phyloP scores from a whole-genome alignment of 2,888 invertebrate species.

The Agriopis marginaria region DNA sequence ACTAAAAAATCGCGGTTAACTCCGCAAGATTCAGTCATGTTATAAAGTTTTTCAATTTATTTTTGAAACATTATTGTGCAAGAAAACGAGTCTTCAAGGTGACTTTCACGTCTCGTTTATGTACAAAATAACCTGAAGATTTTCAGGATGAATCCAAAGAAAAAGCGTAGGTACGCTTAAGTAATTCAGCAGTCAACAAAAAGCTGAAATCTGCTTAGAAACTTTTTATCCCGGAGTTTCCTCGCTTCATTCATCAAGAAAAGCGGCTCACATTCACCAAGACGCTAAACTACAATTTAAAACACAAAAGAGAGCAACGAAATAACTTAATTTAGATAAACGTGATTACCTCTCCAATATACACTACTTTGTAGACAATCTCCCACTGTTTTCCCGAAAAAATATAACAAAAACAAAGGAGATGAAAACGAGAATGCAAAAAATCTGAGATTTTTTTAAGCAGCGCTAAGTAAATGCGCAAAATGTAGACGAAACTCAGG shows the following conservation, averaged over 20 bases:
- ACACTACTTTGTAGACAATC: conserved; percentile 33
- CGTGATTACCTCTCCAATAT: conserved; percentile 33
- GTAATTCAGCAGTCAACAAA: conserved; percentile 9
- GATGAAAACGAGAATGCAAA: conserved; percentile 52
- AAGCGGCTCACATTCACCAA: conserved; percentile 16
- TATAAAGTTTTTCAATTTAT: no score
- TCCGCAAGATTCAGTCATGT: no score
- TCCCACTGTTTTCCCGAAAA: conserved; percentile 16
- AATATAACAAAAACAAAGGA: conserved; percentile 44
- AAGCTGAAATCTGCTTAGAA: conserved; percentile 22
- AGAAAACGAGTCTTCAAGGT: neutral
- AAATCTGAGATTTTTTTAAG: conserved; percentile 59
- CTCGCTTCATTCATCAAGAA: conserved; percentile 24
- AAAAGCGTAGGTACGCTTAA: conserved; percentile 4
- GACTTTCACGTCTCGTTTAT: neutral
- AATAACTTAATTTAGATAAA: conserved; percentile 45
- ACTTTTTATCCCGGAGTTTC: conserved; percentile 9
- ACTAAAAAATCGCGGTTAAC: no score
- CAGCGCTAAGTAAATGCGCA: conserved; percentile 57
- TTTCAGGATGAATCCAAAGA: neutral
- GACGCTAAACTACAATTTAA: conserved; percentile 25
- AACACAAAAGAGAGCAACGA: conserved; percentile 22
- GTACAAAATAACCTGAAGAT: neutral
- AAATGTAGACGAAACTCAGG: conserved; percentile 57
- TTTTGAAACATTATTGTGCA: neutral